These are phyloP conservation scores for Nycticryphes semicollaris DNA, from an alignment of 2,113 vertebrate species.

Conservation along the genomic window DNA sequence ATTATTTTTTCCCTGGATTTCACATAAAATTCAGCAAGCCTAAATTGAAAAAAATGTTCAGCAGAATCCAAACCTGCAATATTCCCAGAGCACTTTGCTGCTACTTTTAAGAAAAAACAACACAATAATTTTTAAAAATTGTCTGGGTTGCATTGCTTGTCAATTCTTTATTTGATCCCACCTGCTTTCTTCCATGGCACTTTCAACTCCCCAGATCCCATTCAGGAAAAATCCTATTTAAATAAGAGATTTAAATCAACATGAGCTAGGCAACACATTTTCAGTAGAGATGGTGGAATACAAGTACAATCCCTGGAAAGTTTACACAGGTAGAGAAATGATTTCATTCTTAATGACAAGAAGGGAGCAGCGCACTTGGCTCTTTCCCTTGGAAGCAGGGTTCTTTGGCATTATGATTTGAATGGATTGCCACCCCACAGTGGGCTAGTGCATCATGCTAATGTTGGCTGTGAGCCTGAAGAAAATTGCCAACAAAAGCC, in stretches of 20 bases:
- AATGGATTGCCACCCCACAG: neutral
- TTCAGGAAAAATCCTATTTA: neutral
- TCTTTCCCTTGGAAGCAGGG: neutral
- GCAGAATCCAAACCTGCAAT: neutral
- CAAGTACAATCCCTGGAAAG: neutral
- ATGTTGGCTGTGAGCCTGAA: neutral
- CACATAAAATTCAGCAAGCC: neutral
- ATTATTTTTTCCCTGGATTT: neutral
- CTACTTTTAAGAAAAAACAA: neutral
- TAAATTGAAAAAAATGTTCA: neutral
- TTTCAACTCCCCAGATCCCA: neutral
- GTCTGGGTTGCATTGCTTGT: neutral
- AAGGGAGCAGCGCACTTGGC: neutral
- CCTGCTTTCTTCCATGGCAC: neutral
- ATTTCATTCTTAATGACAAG: neutral
- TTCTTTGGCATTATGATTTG: neutral
- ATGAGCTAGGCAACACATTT: neutral
- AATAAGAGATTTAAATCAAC: neutral
- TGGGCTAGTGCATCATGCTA: neutral
- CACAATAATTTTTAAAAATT: neutral
- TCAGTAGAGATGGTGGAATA: neutral
- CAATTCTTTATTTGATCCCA: neutral
- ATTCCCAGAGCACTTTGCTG: neutral
- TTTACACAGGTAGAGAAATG: neutral
- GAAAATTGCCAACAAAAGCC: neutral